Evolutionary conservation across 2,888 invertebrate genomes (phyloP), one percentile per base, ranked within the genome.

Genomic region (Ceratothoa steindachneri): DNA sequence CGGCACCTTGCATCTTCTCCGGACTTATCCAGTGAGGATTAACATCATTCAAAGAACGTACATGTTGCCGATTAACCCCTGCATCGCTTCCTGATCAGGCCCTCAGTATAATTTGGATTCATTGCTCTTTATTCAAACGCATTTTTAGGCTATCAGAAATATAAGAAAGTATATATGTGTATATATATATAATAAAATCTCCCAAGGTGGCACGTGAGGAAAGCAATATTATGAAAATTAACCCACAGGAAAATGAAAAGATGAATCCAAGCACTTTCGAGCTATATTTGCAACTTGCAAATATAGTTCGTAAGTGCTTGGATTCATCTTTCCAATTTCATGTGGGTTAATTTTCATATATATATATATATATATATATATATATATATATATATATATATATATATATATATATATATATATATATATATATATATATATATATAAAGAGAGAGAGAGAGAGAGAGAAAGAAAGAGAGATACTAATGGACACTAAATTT

Each of bases 341-440:
- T n/a, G n/a, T n/a, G n/a, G n/a, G n/a, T n/a, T n/a, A n/a, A n/a
- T n/a, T n/a, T n/a, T n/a, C n/a, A n/a, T n/a, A n/a, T n/a, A n/a
- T n/a, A 41, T 41, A 41, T 41, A 41, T 41, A 41, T 41, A 41
- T 41, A 41, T 41, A 41, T 41, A 41, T 41, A 41, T 41, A 41
- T 41, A 41, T 41, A 41, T 41, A 41, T 41, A 41, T 41, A 41
- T 41, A 41, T 41, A 41, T 41, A 41, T 68, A 41, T 68, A 41
- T 41, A 4, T 67, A 67, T 4, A 66, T 66, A 66, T 27, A 27
- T 27, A 66, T 66, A 1, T 27, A 27, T 1, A 66, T 66, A 1
- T 27, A 41, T 66, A 1, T 27, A 66, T 27, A 66, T 1, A 66
- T 27, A 27, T 27, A 66, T 66, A 66, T 41, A 41, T 41, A 41